Base-by-base conservation (phyloP, 2,113 vertebrate genomes). In the Podarcis cretensis region DNA sequence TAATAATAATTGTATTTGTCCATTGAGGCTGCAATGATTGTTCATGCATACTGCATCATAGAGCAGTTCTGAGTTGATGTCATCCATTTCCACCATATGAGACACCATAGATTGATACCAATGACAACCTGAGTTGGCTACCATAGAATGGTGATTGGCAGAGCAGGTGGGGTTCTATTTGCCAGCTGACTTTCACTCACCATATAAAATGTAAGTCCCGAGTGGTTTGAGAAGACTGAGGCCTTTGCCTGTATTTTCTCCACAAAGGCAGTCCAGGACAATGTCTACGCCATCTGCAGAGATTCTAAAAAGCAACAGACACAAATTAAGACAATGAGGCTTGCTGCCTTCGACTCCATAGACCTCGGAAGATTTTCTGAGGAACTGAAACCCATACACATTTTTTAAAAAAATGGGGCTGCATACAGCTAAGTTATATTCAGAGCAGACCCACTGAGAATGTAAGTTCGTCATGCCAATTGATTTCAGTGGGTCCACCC, bases 191-290 rank as follows among this genome's bases (percentile, higher is more conserved):
- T 77, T 59, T 35, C 89, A 97, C 98, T 93, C 79, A 99, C 99
- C 99, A 35, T 99, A 99, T 89, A 99, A 97, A 96, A 99, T 98
- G 43, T 99, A 99, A 69, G 98, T 99, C 91, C 99, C 99, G 92
- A 99, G 96, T 1, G 99, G 98, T 93, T 98, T 99, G 87, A 99
- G 98, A 90, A 99, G 98, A 93, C 97, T 97, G 89, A 99, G 97
- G 20, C 99, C 98, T 96, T 99, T 99, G 48, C 98, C 98, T 8
- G 99, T 99, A 89, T 99, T 99, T 94, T 99, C 99, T 78, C 99
- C 99, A 96, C 98, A 99, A 83, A 99, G 96, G 90, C 98, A 99
- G 93, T 99, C 99, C 95, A 99, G 95, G 89, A 99, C 98, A 40
- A 99, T 98, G 95, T 99, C 99, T 71, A 99, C 98, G 65, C 99